Evolutionary conservation across 2,888 invertebrate species (phyloP).

Genomic region (Chelonus formosanus): DNA sequence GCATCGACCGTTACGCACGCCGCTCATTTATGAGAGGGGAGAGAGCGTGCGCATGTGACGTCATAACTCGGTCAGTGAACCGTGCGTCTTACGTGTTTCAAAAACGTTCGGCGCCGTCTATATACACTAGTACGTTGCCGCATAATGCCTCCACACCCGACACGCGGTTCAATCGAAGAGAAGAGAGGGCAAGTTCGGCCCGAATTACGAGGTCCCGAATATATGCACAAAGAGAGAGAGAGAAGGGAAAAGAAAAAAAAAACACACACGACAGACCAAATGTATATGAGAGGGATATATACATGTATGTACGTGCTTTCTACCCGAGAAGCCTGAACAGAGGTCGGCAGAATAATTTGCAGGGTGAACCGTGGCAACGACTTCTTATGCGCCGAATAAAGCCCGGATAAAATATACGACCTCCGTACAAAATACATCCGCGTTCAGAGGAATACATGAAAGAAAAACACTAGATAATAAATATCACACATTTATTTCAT

Average conservation of each 20-base stretch:
- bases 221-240: constrained; percentile 7
- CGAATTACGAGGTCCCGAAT: background rate
- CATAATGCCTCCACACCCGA: constrained; percentile 27
- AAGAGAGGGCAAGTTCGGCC: background rate
- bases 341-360: constrained; percentile 30
- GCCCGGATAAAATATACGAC: constrained; percentile 23
- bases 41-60: constrained; percentile 47
- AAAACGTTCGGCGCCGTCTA: constrained; percentile 53
- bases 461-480: background rate
- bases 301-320: constrained; percentile 13
- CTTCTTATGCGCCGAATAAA: constrained; percentile 22
- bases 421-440: constrained; percentile 13
- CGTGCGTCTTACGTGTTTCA: constrained; percentile 55
- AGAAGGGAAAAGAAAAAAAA: background rate
- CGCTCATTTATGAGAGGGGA: constrained; percentile 22
- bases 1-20: constrained; percentile 32
- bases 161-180: constrained; percentile 34
- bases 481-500: background rate
- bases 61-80: constrained; percentile 62
- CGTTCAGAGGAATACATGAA: background rate
- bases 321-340: constrained; percentile 9
- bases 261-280: constrained; percentile 5
- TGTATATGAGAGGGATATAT: background rate
- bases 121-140: constrained; percentile 14
- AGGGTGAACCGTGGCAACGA: constrained; percentile 14